phyloP scores from a whole-genome alignment of 2,888 invertebrate genomes.

The Fragum fragum region DNA sequence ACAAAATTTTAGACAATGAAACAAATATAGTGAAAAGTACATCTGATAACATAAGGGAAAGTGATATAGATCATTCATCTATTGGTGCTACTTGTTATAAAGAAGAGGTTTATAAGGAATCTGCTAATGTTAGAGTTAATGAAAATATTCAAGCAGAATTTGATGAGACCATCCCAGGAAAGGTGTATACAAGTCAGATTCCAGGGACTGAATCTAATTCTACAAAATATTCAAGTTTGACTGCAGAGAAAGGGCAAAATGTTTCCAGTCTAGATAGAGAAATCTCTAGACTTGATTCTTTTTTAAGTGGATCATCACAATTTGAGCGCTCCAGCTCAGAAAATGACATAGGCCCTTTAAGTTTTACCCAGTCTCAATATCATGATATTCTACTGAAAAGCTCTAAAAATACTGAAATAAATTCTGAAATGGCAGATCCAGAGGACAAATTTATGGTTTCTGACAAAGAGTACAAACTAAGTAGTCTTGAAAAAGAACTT shows the following conservation, averaged over 20 bases:
- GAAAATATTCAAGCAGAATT: background rate
- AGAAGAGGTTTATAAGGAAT: background rate
- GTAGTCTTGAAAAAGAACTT: conserved; percentile 47
- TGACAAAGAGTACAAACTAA: conserved; percentile 34
- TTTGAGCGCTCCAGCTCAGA: conserved; percentile 1
- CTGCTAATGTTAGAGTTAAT: background rate
- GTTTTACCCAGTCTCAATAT: conserved; percentile 1
- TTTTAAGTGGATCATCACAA: conserved; percentile 43
- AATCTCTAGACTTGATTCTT: conserved; percentile 51
- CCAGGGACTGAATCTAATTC: background rate
- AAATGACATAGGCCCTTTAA: background rate
- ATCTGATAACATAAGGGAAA: background rate
- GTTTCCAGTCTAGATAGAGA: conserved; percentile 50
- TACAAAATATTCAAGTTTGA: background rate
- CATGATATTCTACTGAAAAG: conserved; percentile 22
- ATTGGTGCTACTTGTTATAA: background rate
- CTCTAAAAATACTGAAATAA: background rate
- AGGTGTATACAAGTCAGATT: background rate
- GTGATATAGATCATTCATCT: background rate
- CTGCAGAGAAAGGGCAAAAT: background rate
- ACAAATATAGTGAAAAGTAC: background rate
- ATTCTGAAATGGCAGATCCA: background rate
- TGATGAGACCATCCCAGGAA: background rate
- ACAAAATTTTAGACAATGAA: background rate
- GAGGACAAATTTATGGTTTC: background rate